Percentiles rank a stretch among this genome's conserved stretches.
These are phyloP conservation scores for Lepidothrix coronata DNA, from an alignment of 2,113 vertebrate genomes.

Conservation along the genomic window DNA sequence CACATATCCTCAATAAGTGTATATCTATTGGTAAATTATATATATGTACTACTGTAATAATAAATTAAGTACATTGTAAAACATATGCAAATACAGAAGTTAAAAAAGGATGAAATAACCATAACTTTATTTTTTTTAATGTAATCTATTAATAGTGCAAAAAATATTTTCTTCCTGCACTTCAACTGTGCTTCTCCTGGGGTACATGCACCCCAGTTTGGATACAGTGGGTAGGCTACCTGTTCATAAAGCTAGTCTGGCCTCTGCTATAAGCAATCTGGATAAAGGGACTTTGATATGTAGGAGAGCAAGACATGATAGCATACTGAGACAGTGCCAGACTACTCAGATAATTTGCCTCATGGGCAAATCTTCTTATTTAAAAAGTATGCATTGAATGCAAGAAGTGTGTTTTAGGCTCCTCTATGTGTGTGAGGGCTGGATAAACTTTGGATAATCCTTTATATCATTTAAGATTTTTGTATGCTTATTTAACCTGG, in stretches of 20 bases:
- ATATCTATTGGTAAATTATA: neutral
- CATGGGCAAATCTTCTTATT: neutral
- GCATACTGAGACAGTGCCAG: neutral
- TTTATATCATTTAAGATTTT: neutral
- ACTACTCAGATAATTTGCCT: neutral
- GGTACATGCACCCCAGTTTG: neutral
- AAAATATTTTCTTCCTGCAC: neutral
- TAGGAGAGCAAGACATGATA: neutral
- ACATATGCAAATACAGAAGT: neutral
- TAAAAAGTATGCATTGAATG: neutral
- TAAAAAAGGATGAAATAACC: neutral
- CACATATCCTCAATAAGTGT: neutral
- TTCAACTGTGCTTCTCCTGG: fast-evolving
- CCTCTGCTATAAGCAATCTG: neutral
- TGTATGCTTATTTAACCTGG: neutral
- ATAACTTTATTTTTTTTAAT: neutral
- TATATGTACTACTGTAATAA: neutral
- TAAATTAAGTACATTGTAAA: neutral
- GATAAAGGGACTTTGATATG: neutral
- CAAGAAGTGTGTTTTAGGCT: neutral
- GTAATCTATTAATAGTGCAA: neutral
- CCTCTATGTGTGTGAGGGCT: neutral
- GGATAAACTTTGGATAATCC: neutral
- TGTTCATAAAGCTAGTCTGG: neutral
- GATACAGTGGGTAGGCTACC: neutral